phyloP scores from a whole-genome alignment of 2,113 vertebrate genomes.

The Ellobius talpinus region DNA sequence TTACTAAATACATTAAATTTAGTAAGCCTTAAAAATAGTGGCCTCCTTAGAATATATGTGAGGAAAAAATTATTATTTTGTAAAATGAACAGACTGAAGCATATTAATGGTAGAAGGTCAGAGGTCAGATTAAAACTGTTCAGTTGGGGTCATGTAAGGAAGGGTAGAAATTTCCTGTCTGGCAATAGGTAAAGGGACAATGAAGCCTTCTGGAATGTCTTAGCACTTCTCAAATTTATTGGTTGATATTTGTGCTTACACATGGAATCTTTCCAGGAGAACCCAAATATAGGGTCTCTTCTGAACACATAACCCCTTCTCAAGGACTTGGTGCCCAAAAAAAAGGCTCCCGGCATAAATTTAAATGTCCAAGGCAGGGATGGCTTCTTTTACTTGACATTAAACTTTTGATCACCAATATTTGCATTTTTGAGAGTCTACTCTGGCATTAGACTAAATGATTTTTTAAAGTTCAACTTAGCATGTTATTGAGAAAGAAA shows the following conservation, averaged over 20 bases:
- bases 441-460: neutral
- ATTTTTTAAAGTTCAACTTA: conserved; percentile 27
- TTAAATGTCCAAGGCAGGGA: neutral
- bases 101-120: neutral
- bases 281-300: accelerated
- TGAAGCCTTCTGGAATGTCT: neutral
- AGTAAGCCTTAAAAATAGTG: neutral
- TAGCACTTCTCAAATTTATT: neutral
- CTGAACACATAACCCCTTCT: neutral
- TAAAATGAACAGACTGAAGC: neutral
- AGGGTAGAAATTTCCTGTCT: neutral
- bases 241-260: neutral
- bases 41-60: neutral
- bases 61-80: neutral
- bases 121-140: neutral
- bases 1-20: neutral
- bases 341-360: neutral
- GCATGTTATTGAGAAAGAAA: neutral
- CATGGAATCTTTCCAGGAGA: neutral
- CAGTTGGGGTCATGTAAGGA: neutral
- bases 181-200: neutral
- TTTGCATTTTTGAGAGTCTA: neutral
- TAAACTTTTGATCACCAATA: neutral
- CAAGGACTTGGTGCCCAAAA: neutral
- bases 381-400: neutral